A percentile compares a stretch with the other conserved stretches of the same genome.
These are phyloP conservation scores for Tapirus indicus DNA, from an alignment of 2,797 vertebrate species.

Conservation along the genomic window DNA sequence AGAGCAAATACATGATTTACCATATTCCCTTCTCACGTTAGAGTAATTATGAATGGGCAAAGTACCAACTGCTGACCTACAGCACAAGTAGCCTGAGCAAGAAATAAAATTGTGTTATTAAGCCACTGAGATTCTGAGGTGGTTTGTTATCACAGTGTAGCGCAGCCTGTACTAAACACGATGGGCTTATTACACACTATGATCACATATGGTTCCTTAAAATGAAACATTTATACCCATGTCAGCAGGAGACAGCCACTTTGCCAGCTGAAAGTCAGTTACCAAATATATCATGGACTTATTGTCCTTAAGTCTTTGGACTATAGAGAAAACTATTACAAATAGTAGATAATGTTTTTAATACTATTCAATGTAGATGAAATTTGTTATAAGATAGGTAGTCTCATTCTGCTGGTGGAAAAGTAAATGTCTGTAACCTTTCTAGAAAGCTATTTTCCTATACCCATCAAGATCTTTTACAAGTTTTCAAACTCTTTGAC, in stretches of 20 bases:
- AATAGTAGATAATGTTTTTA: slow-evolving; percentile 17
- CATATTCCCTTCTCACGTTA: neutral
- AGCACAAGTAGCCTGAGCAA: neutral
- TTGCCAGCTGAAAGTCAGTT: slow-evolving; percentile 43
- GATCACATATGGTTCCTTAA: neutral
- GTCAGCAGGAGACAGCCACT: slow-evolving; percentile 32
- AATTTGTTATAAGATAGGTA: neutral
- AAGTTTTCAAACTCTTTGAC: slow-evolving; percentile 26
- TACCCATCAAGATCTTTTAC: neutral
- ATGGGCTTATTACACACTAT: neutral
- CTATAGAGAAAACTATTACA: neutral
- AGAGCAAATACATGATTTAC: neutral
- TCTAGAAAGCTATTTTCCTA: neutral
- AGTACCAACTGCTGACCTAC: neutral
- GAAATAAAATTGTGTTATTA: neutral
- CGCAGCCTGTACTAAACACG: neutral
- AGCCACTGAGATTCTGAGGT: slow-evolving; percentile 13
- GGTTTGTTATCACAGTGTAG: slow-evolving; percentile 31
- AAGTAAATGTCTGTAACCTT: neutral
- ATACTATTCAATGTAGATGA: neutral
- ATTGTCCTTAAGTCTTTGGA: slow-evolving; percentile 17
- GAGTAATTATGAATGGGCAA: neutral
- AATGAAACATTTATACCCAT: slow-evolving; percentile 61
- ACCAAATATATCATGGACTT: slow-evolving; percentile 26
- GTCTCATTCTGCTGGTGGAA: neutral